Conservation (phyloP, 1,140 invertebrate genomes). For the Leguminivora glycinivorella region DNA sequence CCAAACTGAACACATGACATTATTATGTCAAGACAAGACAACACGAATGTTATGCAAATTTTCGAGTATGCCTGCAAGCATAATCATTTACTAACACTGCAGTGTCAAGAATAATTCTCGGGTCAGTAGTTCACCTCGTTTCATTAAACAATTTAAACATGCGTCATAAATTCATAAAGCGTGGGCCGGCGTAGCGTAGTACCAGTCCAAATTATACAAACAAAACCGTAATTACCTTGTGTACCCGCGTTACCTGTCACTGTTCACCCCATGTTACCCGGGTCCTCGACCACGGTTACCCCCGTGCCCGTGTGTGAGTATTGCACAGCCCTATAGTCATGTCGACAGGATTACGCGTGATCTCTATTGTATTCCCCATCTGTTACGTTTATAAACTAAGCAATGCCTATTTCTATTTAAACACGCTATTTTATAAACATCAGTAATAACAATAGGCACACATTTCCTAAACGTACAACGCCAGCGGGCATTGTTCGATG, state of each 20-base stretch:
- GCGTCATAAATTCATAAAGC: slow-evolving; percentile 25
- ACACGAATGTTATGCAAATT: background rate
- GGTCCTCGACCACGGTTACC: background rate
- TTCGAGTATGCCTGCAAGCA: background rate
- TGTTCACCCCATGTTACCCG: background rate
- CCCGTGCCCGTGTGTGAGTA: background rate
- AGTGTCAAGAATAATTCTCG: slow-evolving; percentile 1
- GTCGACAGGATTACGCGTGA: slow-evolving; percentile 34
- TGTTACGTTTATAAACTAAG: slow-evolving; percentile 10
- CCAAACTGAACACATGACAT: background rate
- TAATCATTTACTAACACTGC: background rate
- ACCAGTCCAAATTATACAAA: slow-evolving; percentile 36
- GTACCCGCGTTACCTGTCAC: slow-evolving; percentile 32
- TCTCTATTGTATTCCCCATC: slow-evolving; percentile 23
- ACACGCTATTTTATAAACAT: slow-evolving; percentile 20
- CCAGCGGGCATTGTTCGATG: slow-evolving; percentile 6
- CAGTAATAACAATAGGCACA: slow-evolving; percentile 14
- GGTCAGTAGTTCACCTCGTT: slow-evolving; percentile 4
- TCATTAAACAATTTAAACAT: slow-evolving; percentile 8
- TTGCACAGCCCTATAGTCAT: slow-evolving; percentile 31
- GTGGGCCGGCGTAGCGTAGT: background rate
- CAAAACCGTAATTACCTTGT: slow-evolving; percentile 31
- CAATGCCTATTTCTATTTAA: background rate
- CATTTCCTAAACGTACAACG: slow-evolving; percentile 7
- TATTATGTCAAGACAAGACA: background rate